These are phyloP conservation scores for Acridotheres tristis DNA, from an alignment of 2,797 vertebrate species.

Conservation along the genomic window DNA sequence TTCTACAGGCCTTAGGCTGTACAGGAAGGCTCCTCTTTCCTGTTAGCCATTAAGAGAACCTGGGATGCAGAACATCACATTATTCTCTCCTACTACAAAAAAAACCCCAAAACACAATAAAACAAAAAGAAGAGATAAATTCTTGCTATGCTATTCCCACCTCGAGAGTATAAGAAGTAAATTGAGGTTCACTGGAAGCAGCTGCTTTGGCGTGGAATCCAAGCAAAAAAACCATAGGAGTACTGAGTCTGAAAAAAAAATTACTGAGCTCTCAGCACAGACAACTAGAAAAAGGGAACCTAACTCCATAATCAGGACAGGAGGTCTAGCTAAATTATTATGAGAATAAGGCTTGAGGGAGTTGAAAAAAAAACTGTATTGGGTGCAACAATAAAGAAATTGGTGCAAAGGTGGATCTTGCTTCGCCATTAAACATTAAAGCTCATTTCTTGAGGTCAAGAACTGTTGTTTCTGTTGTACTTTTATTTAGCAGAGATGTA, in stretches of 20 bases:
- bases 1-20: not conserved
- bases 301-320: not conserved
- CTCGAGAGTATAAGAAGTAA: not conserved
- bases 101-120: not conserved
- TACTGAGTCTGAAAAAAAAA: not conserved
- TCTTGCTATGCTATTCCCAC: not conserved
- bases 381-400: not conserved
- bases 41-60: not conserved
- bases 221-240: not conserved
- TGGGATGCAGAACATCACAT: not conserved
- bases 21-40: not conserved
- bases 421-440: not conserved
- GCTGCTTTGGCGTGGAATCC: not conserved
- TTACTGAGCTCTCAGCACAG: not conserved
- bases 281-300: not conserved
- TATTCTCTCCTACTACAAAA: not conserved
- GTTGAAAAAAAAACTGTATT: not conserved
- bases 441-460: not conserved
- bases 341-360: not conserved
- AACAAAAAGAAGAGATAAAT: not conserved
- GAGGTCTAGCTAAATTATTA: not conserved
- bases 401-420: not conserved
- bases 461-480: not conserved
- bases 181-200: not conserved
- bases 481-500: not conserved